Percentiles rank a stretch among this genome's conserved stretches.
These are phyloP conservation scores for Caenorhabditis briggsae DNA, from an alignment of 1,140 invertebrate species.

Conservation along the genomic window DNA sequence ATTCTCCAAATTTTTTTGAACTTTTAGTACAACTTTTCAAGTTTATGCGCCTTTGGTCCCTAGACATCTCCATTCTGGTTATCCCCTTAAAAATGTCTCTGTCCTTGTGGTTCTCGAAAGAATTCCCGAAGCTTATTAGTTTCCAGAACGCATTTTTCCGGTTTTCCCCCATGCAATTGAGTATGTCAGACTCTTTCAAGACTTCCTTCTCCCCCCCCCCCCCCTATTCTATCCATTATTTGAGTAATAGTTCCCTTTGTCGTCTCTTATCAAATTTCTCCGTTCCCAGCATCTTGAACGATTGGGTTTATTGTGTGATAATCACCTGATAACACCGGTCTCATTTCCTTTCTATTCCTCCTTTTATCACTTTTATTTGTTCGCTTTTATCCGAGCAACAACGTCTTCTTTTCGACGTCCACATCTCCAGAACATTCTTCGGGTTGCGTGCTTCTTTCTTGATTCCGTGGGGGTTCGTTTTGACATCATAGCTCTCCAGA, in stretches of 20 bases:
- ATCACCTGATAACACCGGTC: slow-evolving; percentile 33
- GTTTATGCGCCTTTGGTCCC: no score
- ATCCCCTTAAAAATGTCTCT: no score
- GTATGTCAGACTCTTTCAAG: no score
- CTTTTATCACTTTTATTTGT: background rate
- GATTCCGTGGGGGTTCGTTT: background rate
- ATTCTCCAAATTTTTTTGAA: no score
- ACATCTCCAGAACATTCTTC: background rate
- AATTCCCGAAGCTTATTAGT: no score
- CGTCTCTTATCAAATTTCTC: slow-evolving; percentile 1
- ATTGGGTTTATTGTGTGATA: slow-evolving; percentile 33
- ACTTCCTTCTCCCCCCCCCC: background rate
- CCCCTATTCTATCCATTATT: background rate
- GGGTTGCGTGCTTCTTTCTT: slow-evolving; percentile 11
- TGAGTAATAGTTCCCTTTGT: background rate
- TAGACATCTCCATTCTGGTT: no score
- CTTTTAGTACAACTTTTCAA: no score
- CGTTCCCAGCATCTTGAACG: background rate
- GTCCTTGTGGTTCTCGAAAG: no score
- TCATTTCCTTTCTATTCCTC: background rate
- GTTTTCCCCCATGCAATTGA: no score
- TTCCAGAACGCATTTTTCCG: no score
- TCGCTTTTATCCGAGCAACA: background rate
- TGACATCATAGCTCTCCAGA: slow-evolving; percentile 28
- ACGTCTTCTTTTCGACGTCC: background rate